Conservation (phyloP, 2,113 vertebrate genomes). For the Epinephelus lanceolatus region DNA sequence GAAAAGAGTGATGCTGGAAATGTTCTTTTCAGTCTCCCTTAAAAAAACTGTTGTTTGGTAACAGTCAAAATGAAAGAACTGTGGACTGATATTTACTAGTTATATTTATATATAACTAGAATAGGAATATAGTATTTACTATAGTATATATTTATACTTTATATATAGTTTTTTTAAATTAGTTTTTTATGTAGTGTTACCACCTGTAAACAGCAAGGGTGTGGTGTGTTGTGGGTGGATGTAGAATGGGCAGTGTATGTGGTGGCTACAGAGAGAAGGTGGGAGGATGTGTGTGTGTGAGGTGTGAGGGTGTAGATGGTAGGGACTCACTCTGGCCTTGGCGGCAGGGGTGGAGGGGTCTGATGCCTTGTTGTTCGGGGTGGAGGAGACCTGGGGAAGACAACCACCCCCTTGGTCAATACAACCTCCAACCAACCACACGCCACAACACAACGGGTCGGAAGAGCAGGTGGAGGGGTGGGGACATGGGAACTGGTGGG, state of each 20-base stretch:
- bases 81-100: background rate
- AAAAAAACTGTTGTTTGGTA: background rate
- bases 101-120: too few species aligned
- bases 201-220: constrained; percentile 3
- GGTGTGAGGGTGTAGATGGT: constrained; percentile 69
- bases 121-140: too few species aligned
- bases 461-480: constrained; percentile 24
- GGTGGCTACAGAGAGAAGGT: constrained; percentile 32
- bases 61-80: background rate
- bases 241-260: constrained; percentile 24
- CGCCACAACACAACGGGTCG: constrained; percentile 48
- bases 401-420: constrained; percentile 78
- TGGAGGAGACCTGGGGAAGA: constrained; percentile 84
- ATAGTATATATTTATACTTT: too few species aligned
- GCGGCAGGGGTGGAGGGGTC: constrained; percentile 72
- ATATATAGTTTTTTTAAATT: too few species aligned
- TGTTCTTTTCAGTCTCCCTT: background rate
- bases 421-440: constrained; percentile 64
- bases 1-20: background rate
- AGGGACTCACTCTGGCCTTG: constrained; percentile 82
- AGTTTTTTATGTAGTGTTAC: background rate
- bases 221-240: constrained; percentile 32
- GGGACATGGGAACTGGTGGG: background rate
- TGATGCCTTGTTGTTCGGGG: constrained; percentile 82
- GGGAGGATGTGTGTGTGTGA: constrained; percentile 46